Conservation (phyloP, 2,797 vertebrate genomes). For the Allenopithecus nigroviridis region DNA sequence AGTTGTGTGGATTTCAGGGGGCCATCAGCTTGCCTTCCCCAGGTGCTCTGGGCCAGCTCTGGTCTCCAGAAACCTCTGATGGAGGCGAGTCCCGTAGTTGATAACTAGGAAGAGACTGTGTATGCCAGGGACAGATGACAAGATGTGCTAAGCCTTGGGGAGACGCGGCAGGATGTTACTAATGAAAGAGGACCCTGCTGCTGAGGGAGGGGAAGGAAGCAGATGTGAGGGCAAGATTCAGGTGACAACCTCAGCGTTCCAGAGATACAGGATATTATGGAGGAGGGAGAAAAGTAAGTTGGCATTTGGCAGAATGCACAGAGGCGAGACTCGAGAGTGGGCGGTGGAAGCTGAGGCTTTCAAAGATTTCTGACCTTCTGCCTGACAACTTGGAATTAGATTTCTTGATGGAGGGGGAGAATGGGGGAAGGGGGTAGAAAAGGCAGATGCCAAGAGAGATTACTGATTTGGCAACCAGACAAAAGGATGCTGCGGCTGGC, state of each 20-base stretch:
- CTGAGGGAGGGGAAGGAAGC: background rate
- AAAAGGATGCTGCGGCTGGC: background rate
- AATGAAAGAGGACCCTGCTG: constrained; percentile 43
- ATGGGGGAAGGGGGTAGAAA: background rate
- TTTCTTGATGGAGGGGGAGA: constrained; percentile 48
- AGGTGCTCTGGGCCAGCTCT: background rate
- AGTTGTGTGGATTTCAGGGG: background rate
- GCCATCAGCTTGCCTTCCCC: background rate
- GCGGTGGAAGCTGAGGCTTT: background rate
- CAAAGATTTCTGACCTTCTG: constrained; percentile 71
- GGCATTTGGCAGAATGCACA: background rate
- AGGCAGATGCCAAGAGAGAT: constrained; percentile 65
- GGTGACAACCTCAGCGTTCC: background rate
- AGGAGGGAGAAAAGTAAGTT: background rate
- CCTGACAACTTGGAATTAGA: constrained; percentile 49
- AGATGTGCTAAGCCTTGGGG: constrained; percentile 30
- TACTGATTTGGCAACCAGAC: constrained; percentile 47
- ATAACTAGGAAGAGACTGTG: constrained; percentile 4
- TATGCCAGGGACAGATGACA: constrained; percentile 25
- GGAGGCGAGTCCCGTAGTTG: background rate
- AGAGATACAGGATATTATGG: background rate
- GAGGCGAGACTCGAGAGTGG: background rate
- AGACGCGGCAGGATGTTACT: constrained; percentile 1
- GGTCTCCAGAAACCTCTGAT: background rate
- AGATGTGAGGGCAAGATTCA: constrained; percentile 65